These are phyloP conservation scores for Lepidothrix coronata DNA, from an alignment of 2,113 vertebrate genomes.

Conservation along the genomic window DNA sequence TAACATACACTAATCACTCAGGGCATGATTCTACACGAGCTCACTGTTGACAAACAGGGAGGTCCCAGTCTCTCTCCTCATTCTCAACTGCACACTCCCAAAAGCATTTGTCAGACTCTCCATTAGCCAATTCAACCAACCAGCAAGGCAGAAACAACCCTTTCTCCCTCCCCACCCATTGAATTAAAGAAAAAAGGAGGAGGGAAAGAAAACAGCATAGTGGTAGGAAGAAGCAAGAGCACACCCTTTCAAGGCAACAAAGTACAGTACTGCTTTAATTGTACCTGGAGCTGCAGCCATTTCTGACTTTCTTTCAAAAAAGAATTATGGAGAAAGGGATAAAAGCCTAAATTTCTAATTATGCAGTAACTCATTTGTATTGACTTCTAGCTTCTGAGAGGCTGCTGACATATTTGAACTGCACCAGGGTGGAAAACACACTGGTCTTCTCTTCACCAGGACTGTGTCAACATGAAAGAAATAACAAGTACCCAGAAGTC, in stretches of 20 bases:
- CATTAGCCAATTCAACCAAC: neutral
- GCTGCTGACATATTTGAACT: neutral
- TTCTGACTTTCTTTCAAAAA: neutral
- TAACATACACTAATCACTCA: neutral
- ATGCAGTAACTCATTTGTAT: neutral
- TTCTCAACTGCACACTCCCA: constrained; percentile 17
- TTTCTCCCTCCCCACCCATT: neutral
- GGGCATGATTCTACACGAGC: neutral
- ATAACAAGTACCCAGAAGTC: neutral
- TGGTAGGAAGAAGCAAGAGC: neutral
- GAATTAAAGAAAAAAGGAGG: neutral
- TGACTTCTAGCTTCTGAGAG: neutral
- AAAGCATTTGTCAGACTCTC: constrained; percentile 31
- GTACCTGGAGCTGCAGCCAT: neutral
- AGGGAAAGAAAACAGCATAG: neutral
- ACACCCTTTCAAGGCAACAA: neutral
- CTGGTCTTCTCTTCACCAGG: neutral
- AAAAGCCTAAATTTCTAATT: neutral
- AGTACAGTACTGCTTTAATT: neutral
- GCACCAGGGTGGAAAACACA: neutral
- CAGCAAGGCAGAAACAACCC: constrained; percentile 1
- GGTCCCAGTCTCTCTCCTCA: constrained; percentile 4
- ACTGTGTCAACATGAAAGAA: neutral
- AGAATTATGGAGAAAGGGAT: neutral
- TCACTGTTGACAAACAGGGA: constrained; percentile 53